These are phyloP conservation scores for Neomicropteryx cornuta DNA, from an alignment of 1,140 invertebrate genomes.

Conservation along the genomic window DNA sequence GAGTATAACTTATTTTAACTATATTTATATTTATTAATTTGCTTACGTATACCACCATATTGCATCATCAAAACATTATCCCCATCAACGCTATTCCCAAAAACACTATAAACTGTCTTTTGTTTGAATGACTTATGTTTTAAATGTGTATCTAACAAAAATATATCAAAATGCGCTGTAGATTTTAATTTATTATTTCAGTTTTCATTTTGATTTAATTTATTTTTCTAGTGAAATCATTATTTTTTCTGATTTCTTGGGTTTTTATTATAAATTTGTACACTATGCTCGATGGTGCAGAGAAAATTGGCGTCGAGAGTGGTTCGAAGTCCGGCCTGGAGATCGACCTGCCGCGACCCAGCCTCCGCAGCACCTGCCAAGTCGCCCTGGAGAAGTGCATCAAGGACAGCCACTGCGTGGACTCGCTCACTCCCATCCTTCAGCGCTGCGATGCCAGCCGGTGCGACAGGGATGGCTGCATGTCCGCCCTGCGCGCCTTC, in stretches of 20 bases:
- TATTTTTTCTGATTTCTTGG: too few relatives aligned
- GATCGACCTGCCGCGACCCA: constrained; percentile 18
- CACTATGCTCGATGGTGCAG: too few relatives aligned
- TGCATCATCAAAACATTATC: too few relatives aligned
- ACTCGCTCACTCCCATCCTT: constrained; percentile 64
- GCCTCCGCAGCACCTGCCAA: constrained; percentile 64
- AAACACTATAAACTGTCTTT: too few relatives aligned
- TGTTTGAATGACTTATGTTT: background rate
- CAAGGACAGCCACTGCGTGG: constrained; percentile 63
- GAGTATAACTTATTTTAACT: too few relatives aligned
- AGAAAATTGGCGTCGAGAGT: constrained; percentile 36
- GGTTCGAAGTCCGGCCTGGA: constrained; percentile 34
- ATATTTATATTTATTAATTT: too few relatives aligned
- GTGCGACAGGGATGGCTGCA: constrained; percentile 75
- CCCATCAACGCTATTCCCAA: too few relatives aligned
- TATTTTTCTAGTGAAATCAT: too few relatives aligned
- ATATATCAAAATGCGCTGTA: background rate
- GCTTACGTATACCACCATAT: too few relatives aligned
- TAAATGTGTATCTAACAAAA: background rate
- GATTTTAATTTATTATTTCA: background rate
- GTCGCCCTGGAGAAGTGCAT: constrained; percentile 62
- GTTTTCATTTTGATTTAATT: background rate
- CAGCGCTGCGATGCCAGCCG: constrained; percentile 64
- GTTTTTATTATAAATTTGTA: too few relatives aligned
- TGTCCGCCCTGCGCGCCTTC: constrained; percentile 76